These are phyloP conservation scores for Arenaria interpres DNA, from an alignment of 2,113 vertebrate species.

Conservation along the genomic window DNA sequence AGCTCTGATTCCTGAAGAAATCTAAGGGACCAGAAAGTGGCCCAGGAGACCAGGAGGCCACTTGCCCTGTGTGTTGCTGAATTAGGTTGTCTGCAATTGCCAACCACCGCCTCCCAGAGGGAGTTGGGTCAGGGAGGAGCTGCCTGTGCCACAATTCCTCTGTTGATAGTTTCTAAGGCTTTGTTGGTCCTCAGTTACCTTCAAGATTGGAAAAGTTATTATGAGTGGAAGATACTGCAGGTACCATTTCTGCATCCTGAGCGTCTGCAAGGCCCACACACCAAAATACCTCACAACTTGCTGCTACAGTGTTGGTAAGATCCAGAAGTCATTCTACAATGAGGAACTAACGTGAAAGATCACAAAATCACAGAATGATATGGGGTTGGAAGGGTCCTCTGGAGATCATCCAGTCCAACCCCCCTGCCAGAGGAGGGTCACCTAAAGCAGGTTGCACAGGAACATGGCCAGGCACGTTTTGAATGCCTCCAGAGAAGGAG, in stretches of 20 bases:
- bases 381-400: no score
- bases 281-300: background rate
- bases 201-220: background rate
- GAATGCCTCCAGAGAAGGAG: no score
- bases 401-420: no score
- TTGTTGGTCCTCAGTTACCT: background rate
- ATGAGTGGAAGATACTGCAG: background rate
- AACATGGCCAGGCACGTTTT: no score
- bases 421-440: no score
- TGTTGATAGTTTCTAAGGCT: background rate
- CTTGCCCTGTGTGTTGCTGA: background rate
- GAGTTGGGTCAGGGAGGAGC: accelerated
- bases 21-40: background rate
- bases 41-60: background rate
- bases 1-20: background rate
- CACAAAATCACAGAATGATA: no score
- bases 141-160: background rate
- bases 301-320: background rate
- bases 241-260: background rate
- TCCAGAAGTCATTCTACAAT: accelerated
- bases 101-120: background rate
- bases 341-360: background rate
- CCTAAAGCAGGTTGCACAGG: no score
- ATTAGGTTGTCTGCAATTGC: background rate
- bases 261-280: background rate